Evolutionary conservation across 2,113 vertebrate genomes (phyloP).

Genomic region (Rhineura floridana): DNA sequence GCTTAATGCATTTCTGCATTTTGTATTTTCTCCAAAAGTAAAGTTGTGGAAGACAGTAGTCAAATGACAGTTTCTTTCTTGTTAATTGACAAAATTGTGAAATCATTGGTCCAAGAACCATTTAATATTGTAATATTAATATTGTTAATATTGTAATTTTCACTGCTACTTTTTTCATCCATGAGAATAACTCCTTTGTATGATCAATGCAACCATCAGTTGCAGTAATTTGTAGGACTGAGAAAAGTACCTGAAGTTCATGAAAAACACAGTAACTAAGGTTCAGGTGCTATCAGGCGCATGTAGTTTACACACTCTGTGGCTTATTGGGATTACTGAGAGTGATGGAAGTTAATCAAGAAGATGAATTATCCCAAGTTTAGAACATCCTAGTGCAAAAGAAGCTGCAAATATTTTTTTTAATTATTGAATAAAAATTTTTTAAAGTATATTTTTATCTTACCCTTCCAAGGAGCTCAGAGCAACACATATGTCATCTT

Average conservation of each 20-base stretch:
- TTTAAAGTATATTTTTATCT: not conserved
- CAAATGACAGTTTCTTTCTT: not conserved
- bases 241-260: not conserved
- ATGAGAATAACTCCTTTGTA: not conserved
- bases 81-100: not conserved
- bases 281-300: not conserved
- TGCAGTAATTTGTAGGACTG: not conserved
- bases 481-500: no score
- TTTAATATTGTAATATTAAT: not conserved
- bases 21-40: not conserved
- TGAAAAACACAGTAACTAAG: not conserved
- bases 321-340: not conserved
- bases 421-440: constrained; percentile 30
- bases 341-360: not conserved
- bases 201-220: not conserved
- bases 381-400: constrained; percentile 31
- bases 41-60: constrained; percentile 15
- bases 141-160: not conserved
- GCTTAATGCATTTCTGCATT: not conserved
- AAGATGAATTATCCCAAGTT: constrained; percentile 2
- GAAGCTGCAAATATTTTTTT: constrained; percentile 27
- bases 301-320: constrained; percentile 13
- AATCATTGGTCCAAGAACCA: not conserved
- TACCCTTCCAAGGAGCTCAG: not conserved
- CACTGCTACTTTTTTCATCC: not conserved